Evolutionary conservation across 2,797 vertebrate genomes (phyloP), one percentile per base, ranked within the genome.

Genomic region (Protosalanx chinensis): DNA sequence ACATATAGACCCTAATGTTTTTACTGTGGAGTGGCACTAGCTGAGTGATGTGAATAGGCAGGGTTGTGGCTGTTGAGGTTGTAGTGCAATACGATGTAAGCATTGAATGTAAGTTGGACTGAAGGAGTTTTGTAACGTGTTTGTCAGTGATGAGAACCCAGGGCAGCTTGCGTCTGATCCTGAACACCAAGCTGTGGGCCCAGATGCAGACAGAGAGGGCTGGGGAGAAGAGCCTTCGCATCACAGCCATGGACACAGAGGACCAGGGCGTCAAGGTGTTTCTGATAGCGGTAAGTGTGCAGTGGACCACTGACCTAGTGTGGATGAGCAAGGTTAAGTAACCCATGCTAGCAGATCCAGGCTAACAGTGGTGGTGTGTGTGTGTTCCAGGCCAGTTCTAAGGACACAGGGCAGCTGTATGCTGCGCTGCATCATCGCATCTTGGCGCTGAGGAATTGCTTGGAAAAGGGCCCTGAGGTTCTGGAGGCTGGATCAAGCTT

Each of bases 201-300:
- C 94, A 94, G 85, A 95, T 95, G 94, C 94, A 95, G 84, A 93
- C 95, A 0, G 94, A 95, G 75, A 95, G 95, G 86, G 94, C 94
- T 83, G 94, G 94, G 0, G 94, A 95, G 82, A 95, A 95, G 81
- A 94, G 93, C 67, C 90, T 95, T 71, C 90, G 94, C 7, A 92
- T 95, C 87, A 95, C 94, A 0, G 94, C 94, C 68, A 93, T 94
- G 86, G 94, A 95, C 73, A 91, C 94, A 0, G 94, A 95, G 84
- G 94, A 95, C 86, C 94, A 95, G 82, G 94, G 93, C 0, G 91
- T 95, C 56, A 95, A 95, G 87, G 94, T 95, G 58, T 95, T 95
- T 74, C 91, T 95, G 61, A 94, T 95, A 85, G 94, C 94, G 79
- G 94, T 95, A 87, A 84, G 89, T 6, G 12, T 8, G 18, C 56